phyloP scores from a whole-genome alignment of 2,888 invertebrate genomes.

The Cyclophora albipunctata region DNA sequence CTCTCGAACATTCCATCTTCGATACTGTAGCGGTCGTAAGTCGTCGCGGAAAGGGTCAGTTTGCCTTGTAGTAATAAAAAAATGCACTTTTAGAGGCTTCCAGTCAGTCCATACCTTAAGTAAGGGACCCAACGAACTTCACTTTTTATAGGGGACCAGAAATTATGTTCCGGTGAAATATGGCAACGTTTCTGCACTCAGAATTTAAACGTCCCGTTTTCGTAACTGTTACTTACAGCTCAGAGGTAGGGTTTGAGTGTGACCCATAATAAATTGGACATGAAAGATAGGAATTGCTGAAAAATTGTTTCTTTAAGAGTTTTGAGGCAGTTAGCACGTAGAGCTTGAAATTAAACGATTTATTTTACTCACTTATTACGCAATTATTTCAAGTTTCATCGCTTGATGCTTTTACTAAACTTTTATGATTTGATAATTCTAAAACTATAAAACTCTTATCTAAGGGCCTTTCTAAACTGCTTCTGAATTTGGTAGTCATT shows the following conservation, averaged over 20 bases:
- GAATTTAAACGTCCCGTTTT: constrained; percentile 69
- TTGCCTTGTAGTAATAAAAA: constrained; percentile 3
- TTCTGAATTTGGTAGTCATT: too few species aligned
- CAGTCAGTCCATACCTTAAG: constrained; percentile 2
- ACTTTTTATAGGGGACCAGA: constrained; percentile 63
- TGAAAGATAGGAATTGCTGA: constrained; percentile 50
- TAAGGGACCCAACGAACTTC: constrained; percentile 37
- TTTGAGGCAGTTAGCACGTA: constrained; percentile 17
- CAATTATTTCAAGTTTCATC: not conserved
- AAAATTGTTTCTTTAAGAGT: constrained; percentile 43
- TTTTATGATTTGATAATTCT: too few species aligned
- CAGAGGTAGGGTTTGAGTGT: constrained; percentile 46
- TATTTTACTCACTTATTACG: not conserved
- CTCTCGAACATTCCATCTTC: too few species aligned
- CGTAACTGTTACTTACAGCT: constrained; percentile 59
- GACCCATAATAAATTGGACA: constrained; percentile 69
- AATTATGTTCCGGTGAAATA: constrained; percentile 67
- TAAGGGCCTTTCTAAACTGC: too few species aligned
- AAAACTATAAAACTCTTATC: too few species aligned
- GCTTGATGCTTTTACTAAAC: too few species aligned
- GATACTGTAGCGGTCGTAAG: too few species aligned
- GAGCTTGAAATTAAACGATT: not conserved
- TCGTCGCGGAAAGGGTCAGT: not conserved
- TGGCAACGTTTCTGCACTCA: constrained; percentile 56
- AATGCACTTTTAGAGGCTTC: constrained; percentile 29